Conservation (phyloP, 2,888 invertebrate genomes). For the Agonopterix heracliana region DNA sequence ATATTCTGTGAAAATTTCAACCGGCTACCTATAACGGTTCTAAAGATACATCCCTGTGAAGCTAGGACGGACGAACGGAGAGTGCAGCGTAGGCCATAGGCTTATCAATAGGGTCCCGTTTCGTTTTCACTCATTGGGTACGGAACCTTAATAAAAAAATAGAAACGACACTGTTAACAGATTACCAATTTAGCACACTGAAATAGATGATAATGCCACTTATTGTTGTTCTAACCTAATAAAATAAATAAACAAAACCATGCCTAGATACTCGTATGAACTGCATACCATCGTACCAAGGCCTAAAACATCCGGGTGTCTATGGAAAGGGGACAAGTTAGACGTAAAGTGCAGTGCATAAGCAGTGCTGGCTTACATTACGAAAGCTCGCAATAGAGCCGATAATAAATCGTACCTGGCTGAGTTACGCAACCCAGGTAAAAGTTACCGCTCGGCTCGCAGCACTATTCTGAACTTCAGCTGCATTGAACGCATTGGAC, state of each 20-base stretch:
- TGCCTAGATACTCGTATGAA: not conserved
- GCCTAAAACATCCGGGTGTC: conserved; percentile 34
- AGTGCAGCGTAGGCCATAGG: too few species aligned
- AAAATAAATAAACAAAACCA: not conserved
- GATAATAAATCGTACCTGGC: conserved; percentile 69
- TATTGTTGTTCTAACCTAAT: not conserved
- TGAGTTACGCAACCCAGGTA: conserved; percentile 64
- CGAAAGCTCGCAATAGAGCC: conserved; percentile 66
- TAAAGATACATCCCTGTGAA: too few species aligned
- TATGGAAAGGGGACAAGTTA: conserved; percentile 34
- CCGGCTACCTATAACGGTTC: too few species aligned
- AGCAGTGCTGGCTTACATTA: conserved; percentile 56
- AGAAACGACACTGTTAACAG: too few species aligned
- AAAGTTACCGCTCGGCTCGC: conserved; percentile 63
- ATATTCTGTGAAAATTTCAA: too few species aligned
- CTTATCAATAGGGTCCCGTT: too few species aligned
- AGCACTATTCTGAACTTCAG: conserved; percentile 61
- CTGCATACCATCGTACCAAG: conserved; percentile 12
- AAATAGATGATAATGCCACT: too few species aligned
- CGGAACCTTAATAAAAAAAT: too few species aligned
- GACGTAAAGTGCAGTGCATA: conserved; percentile 39
- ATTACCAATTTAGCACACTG: too few species aligned
- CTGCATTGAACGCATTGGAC: conserved; percentile 22
- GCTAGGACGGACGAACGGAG: too few species aligned
- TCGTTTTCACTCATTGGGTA: too few species aligned